These are phyloP conservation scores for Cottus gobio DNA, from an alignment of 2,113 vertebrate genomes.

Conservation along the genomic window DNA sequence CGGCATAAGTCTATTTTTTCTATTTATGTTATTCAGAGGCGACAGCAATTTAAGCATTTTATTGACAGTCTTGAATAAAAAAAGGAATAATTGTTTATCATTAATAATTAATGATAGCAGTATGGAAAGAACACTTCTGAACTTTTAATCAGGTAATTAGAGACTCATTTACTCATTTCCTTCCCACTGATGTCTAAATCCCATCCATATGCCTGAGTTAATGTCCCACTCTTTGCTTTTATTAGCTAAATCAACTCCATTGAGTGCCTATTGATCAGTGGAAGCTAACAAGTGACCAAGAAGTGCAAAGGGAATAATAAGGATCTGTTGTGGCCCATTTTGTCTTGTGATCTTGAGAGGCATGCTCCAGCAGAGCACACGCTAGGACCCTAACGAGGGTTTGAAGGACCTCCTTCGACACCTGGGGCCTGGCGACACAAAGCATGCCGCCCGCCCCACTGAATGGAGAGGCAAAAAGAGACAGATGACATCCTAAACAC, in stretches of 20 bases:
- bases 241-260: slow-evolving; percentile 50
- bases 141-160: slow-evolving; percentile 34
- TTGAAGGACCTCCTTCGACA: slow-evolving; percentile 71
- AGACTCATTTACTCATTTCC: slow-evolving; percentile 31
- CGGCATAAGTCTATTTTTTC: neutral
- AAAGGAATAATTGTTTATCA: neutral
- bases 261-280: slow-evolving; percentile 50
- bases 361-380: slow-evolving; percentile 52
- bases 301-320: slow-evolving; percentile 65
- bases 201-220: slow-evolving; percentile 27
- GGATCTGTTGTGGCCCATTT: slow-evolving; percentile 77
- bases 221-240: slow-evolving; percentile 39
- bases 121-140: neutral
- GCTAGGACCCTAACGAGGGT: slow-evolving; percentile 75
- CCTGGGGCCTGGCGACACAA: slow-evolving; percentile 71
- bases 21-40: neutral
- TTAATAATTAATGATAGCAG: neutral
- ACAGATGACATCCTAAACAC: slow-evolving; percentile 81
- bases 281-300: slow-evolving; percentile 60
- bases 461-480: slow-evolving; percentile 67
- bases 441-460: slow-evolving; percentile 49
- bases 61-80: neutral
- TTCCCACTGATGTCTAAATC: slow-evolving; percentile 17
- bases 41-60: neutral
- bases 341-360: slow-evolving; percentile 57